A percentile compares a stretch with the other conserved stretches of the same genome.
Conservation (phyloP, 2,888 invertebrate species). For the Xanthia icteritia region DNA sequence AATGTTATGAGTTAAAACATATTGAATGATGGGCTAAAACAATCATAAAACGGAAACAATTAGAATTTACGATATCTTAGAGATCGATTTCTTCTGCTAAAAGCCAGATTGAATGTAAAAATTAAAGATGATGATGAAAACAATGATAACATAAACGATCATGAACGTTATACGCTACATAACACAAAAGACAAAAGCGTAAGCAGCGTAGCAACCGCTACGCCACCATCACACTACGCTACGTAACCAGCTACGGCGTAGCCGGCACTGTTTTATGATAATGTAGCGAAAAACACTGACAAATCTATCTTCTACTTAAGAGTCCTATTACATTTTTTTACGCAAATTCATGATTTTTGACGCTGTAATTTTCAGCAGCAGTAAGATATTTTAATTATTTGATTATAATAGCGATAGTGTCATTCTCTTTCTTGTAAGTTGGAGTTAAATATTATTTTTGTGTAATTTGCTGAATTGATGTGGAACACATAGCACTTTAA, state of each 20-base stretch:
- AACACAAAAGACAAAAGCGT: background rate
- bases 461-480: too few relatives aligned
- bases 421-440: too few relatives aligned
- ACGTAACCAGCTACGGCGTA: slow-evolving; percentile 1
- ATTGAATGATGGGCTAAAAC: background rate
- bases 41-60: background rate
- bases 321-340: too few relatives aligned
- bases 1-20: background rate
- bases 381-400: too few relatives aligned
- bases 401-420: too few relatives aligned
- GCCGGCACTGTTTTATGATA: background rate
- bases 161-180: background rate
- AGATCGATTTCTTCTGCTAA: background rate
- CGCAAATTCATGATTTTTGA: too few relatives aligned
- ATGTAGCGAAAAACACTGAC: background rate
- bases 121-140: too few relatives aligned
- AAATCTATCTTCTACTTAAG: background rate
- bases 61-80: background rate
- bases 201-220: background rate
- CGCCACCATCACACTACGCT: background rate
- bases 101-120: background rate
- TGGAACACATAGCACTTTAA: too few relatives aligned
- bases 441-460: too few relatives aligned
- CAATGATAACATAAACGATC: background rate
- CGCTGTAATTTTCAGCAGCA: too few relatives aligned